Evolutionary conservation across 1,140 invertebrate genomes (phyloP), one percentile per base, ranked within the genome.

Genomic region (Drepana arcuata): DNA sequence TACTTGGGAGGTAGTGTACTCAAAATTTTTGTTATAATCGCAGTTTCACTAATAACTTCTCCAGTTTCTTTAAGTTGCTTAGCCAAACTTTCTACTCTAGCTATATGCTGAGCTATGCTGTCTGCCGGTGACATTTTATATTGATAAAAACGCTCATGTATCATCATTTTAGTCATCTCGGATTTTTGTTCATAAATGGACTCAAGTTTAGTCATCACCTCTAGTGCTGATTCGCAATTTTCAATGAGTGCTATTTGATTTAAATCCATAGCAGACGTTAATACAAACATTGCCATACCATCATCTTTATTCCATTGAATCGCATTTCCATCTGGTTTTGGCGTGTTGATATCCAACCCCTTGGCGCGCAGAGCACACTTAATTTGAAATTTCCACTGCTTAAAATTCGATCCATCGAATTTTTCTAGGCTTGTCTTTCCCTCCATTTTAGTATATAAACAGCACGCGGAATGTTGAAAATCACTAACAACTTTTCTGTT

Each of bases 121-220:
- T 68, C 73, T 26, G 12, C 48, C 14, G 43, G 6, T 25, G 41
- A 36, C 60, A 72, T 65, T 48, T 61, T 63, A 29, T 73, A 71
- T 16, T 68, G 54, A 34, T 78, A 62, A 45, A 78, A 75, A 2
- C 38, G 34, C 34, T 75, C 73, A 43, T 75, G 61, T 7, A 61
- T 41, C 7, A 74, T 37, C 57, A 78, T 68, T 52, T 73, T 74
- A 34, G 44, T 61, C 5, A 53, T 24, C 35, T 71, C 66, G 6
- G 36, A 45, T 31, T 65, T 67, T 33, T 64, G 60, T 34, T 57
- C 49, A 44, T 74, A 74, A 27, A 71, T 60, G 1, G 54, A 43
- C 6, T 49, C 54, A 7, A 49, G 29, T 16, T 57, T 57, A 1
- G 31, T 24, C 39, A 51, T 52, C 2, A 44, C 25, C 29, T 45